phyloP scores from a whole-genome alignment of 2,113 vertebrate species.

The Hemicordylus capensis region DNA sequence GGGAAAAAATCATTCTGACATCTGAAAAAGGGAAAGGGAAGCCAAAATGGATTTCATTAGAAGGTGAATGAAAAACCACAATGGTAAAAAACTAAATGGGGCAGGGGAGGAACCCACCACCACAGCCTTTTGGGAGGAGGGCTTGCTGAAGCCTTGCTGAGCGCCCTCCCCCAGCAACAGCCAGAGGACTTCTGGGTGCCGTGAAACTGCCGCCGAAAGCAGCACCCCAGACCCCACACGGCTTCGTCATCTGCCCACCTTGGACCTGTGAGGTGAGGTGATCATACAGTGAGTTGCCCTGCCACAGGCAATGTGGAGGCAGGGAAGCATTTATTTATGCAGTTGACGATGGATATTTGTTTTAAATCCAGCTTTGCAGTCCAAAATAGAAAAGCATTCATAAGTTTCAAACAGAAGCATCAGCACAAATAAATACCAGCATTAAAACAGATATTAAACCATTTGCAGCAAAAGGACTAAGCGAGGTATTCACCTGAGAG shows the following conservation, averaged over 20 bases:
- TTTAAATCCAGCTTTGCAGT: no score
- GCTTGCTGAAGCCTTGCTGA: neutral
- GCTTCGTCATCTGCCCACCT: neutral
- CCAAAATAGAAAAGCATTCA: no score
- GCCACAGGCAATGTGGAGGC: no score
- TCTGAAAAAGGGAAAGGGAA: neutral
- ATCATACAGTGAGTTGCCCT: neutral
- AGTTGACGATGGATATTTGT: no score
- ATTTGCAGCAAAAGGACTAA: no score
- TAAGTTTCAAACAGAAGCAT: no score
- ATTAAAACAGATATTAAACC: no score
- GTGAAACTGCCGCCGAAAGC: neutral
- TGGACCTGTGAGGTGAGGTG: no score
- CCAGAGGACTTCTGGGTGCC: no score
- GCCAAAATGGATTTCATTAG: neutral
- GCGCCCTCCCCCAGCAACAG: neutral
- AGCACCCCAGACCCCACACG: neutral
- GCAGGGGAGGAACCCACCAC: neutral
- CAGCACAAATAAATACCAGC: no score
- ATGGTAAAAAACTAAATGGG: constrained; percentile 25
- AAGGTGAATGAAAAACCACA: constrained; percentile 17
- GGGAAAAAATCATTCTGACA: constrained; percentile 29
- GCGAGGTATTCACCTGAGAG: no score
- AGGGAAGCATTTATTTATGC: no score
- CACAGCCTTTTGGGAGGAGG: neutral